Conservation (phyloP, 2,113 vertebrate species). For the Eulacestoma nigropectus region DNA sequence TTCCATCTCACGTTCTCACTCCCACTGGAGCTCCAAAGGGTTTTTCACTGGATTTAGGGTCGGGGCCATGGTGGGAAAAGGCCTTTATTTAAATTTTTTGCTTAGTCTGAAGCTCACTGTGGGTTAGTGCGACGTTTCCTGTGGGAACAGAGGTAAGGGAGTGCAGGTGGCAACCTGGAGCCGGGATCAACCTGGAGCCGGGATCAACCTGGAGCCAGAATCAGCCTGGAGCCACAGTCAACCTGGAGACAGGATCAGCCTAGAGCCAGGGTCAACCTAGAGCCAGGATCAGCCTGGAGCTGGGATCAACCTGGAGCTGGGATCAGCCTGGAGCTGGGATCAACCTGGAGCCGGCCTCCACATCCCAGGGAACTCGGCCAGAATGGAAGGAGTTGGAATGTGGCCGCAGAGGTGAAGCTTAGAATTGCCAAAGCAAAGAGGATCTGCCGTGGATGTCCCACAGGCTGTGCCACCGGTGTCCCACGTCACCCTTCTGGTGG, state of each 20-base stretch:
- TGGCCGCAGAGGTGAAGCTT: neutral
- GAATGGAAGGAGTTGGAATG: neutral
- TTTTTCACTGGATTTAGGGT: neutral
- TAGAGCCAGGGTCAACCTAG: fast-evolving
- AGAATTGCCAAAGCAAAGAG: neutral
- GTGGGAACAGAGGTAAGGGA: neutral
- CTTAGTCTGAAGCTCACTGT: neutral
- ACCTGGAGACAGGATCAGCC: fast-evolving
- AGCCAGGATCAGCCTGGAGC: neutral
- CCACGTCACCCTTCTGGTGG: neutral
- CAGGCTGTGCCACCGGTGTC: too few species aligned
- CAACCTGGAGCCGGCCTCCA: neutral
- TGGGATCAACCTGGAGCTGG: fast-evolving
- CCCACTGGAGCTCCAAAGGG: neutral
- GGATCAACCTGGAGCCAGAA: fast-evolving
- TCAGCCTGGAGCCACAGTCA: neutral
- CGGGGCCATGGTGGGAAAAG: neutral
- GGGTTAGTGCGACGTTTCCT: fast-evolving
- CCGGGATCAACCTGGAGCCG: fast-evolving
- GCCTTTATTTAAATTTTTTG: neutral
- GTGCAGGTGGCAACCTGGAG: neutral
- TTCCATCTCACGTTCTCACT: neutral
- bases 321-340: neutral
- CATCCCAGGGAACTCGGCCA: fast-evolving
- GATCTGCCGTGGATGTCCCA: fast-evolving